A percentile compares a stretch with the other conserved stretches of the same genome.
These are phyloP conservation scores for Pseudopodoces humilis DNA, from an alignment of 2,113 vertebrate genomes.

Conservation along the genomic window DNA sequence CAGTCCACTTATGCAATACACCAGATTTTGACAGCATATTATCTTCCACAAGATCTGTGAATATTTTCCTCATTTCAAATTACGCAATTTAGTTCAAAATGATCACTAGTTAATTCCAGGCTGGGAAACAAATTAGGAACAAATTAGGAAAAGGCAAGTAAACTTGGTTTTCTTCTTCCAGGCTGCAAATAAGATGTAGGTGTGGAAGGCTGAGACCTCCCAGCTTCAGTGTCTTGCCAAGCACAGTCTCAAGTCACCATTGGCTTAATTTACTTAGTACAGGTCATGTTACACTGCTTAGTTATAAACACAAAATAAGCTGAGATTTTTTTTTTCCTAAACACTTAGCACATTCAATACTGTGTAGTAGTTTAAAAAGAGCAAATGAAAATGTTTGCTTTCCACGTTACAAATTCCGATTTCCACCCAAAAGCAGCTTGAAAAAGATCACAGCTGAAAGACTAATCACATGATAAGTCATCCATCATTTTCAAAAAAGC, in stretches of 20 bases:
- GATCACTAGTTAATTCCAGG: not conserved
- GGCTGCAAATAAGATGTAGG: not conserved
- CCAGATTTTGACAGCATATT: not conserved
- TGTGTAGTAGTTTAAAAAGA: not conserved
- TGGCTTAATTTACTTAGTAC: not conserved
- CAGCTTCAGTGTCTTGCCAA: not conserved
- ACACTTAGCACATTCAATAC: not conserved
- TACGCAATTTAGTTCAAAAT: not conserved
- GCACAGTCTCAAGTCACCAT: not conserved
- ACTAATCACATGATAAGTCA: slow-evolving; percentile 19
- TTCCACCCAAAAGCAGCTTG: slow-evolving; percentile 3
- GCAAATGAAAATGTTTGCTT: not conserved
- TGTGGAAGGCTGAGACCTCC: not conserved
- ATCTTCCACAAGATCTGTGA: not conserved
- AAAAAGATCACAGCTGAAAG: slow-evolving; percentile 1
- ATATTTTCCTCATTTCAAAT: not conserved
- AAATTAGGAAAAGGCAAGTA: not conserved
- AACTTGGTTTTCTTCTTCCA: not conserved
- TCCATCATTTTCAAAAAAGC: slow-evolving; percentile 2
- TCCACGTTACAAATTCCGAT: not conserved
- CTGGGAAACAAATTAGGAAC: not conserved
- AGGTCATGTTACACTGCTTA: not conserved
- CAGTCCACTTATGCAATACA: not conserved
- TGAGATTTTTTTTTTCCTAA: not conserved
- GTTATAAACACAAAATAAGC: not conserved